phyloP scores from a whole-genome alignment of 2,888 invertebrate genomes.

The Polydrusus pterygomalis region DNA sequence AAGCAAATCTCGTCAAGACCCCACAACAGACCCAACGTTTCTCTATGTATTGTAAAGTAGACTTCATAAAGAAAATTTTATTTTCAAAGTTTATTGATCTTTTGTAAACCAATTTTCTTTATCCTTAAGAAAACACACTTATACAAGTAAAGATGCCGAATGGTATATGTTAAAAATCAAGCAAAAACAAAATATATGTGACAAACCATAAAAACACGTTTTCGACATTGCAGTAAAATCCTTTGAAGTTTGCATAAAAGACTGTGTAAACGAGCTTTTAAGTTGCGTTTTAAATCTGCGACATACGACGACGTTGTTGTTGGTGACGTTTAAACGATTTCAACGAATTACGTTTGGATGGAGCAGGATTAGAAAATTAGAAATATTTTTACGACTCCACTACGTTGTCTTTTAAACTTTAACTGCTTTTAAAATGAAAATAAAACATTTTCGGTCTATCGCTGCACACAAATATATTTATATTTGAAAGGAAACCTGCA shows the following conservation, averaged over 20 bases:
- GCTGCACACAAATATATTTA: too few species aligned
- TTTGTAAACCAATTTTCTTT: neutral
- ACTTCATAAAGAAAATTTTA: too few species aligned
- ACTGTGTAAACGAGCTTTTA: neutral
- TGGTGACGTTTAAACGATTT: neutral
- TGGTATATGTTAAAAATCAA: neutral
- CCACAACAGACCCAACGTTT: too few species aligned
- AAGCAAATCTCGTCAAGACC: too few species aligned
- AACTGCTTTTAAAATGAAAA: too few species aligned
- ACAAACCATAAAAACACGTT: constrained; percentile 10
- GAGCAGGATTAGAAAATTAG: neutral
- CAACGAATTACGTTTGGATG: neutral
- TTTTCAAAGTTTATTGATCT: neutral
- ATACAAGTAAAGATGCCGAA: neutral
- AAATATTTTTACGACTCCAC: neutral
- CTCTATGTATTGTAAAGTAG: too few species aligned
- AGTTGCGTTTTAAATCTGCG: neutral
- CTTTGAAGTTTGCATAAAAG: neutral
- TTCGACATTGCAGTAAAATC: neutral
- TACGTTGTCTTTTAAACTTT: too few species aligned
- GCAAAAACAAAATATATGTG: constrained; percentile 7
- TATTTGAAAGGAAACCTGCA: too few species aligned
- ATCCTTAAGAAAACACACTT: neutral
- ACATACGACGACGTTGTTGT: neutral
- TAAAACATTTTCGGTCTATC: too few species aligned